These are phyloP conservation scores for Brachymystax lenok DNA, from an alignment of 2,797 vertebrate species.

Conservation along the genomic window DNA sequence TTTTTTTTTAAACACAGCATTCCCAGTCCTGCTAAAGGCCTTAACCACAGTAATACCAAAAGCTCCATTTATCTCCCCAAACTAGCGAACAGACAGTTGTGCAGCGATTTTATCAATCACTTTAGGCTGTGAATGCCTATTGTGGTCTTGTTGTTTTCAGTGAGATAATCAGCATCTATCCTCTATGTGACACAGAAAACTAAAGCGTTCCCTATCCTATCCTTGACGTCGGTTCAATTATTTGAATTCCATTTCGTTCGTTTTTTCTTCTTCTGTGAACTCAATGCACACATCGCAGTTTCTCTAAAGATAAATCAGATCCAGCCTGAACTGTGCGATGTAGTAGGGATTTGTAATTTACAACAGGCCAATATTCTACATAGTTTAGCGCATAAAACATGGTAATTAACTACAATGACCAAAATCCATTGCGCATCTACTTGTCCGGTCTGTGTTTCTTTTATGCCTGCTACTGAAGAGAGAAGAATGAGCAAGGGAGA, in stretches of 20 bases:
- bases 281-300: too few species aligned
- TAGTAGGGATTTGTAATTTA: too few species aligned
- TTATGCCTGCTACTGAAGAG: too few species aligned
- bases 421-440: too few species aligned
- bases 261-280: too few species aligned
- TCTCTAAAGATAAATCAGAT: too few species aligned
- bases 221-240: not conserved
- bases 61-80: constrained; percentile 40
- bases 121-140: constrained; percentile 17
- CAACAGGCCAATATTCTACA: too few species aligned
- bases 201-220: constrained; percentile 29
- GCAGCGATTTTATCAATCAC: constrained; percentile 29
- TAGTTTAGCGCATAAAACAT: too few species aligned
- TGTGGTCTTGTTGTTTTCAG: constrained; percentile 12
- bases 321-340: too few species aligned
- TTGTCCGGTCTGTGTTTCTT: too few species aligned
- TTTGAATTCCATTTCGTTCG: too few species aligned
- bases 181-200: constrained; percentile 33
- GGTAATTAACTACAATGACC: too few species aligned
- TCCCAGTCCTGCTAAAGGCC: constrained; percentile 29
- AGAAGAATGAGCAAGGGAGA: not conserved
- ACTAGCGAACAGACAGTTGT: constrained; percentile 32
- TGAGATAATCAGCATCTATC: constrained; percentile 51
- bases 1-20: constrained; percentile 2
- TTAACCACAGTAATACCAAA: constrained; percentile 25